These are phyloP conservation scores for Sus cebifrons DNA, from an alignment of 2,797 vertebrate genomes.

Conservation along the genomic window DNA sequence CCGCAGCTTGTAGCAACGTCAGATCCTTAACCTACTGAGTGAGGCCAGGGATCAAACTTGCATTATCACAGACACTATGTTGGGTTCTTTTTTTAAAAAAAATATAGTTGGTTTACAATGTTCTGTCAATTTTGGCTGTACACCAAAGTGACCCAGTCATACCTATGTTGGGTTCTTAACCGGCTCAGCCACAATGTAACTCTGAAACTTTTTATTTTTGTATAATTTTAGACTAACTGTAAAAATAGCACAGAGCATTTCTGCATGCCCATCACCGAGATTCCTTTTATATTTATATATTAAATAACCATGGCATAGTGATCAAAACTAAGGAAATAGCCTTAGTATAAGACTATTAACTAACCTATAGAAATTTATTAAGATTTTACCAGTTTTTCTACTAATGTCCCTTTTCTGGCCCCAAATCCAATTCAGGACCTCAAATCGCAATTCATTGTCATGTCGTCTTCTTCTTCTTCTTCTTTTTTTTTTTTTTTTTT, in stretches of 20 bases:
- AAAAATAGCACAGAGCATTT: constrained; percentile 1
- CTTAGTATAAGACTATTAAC: background rate
- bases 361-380: background rate
- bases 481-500: too few species aligned
- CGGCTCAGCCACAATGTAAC: too few species aligned
- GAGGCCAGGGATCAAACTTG: too few species aligned
- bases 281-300: background rate
- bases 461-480: background rate
- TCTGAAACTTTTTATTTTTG: background rate
- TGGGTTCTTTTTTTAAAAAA: too few species aligned
- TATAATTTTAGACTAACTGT: background rate
- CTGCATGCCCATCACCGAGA: background rate
- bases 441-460: background rate
- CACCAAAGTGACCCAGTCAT: too few species aligned
- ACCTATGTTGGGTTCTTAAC: too few species aligned
- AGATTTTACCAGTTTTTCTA: constrained; percentile 29
- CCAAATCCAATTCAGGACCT: background rate
- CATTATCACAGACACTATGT: too few species aligned
- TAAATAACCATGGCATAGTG: background rate
- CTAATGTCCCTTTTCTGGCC: constrained; percentile 1
- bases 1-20: too few species aligned
- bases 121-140: too few species aligned
- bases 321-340: constrained; percentile 30
- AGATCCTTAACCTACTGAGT: too few species aligned
- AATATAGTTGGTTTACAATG: too few species aligned